Percentiles rank a stretch among this genome's conserved stretches.
Conservation (phyloP, 2,797 vertebrate species). For the Anolis apletophallus region DNA sequence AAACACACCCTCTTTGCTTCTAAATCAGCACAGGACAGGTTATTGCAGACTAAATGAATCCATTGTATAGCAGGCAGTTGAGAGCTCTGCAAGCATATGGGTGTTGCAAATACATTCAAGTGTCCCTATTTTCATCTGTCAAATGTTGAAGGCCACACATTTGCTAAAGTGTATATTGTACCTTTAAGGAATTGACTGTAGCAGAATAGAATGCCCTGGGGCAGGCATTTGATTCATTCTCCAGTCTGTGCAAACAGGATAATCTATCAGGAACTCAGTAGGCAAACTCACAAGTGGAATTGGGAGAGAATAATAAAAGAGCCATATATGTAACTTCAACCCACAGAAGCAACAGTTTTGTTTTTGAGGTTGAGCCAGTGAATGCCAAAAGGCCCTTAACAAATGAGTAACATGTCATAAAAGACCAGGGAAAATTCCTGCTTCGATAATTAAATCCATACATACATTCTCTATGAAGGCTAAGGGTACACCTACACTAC, state of each 20-base stretch:
- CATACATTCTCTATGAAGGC: not conserved
- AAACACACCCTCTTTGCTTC: not conserved
- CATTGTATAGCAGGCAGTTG: not conserved
- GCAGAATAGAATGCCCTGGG: conserved; percentile 56
- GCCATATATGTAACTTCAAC: conserved; percentile 48
- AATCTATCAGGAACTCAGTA: conserved; percentile 68
- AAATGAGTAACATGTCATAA: not conserved
- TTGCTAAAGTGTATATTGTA: not conserved
- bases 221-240: conserved; percentile 42
- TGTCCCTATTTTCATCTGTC: not conserved
- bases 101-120: not conserved
- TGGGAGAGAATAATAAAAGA: conserved; percentile 52
- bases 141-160: not conserved
- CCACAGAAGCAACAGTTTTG: conserved; percentile 37
- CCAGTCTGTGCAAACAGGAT: conserved; percentile 61
- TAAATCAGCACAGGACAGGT: not conserved
- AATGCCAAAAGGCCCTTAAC: conserved; percentile 20
- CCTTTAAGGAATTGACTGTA: conserved; percentile 41
- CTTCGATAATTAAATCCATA: not conserved
- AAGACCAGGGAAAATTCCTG: not conserved
- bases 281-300: conserved; percentile 12
- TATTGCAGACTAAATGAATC: not conserved
- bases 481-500: no score
- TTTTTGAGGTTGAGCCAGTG: not conserved
- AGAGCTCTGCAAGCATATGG: not conserved